Base-by-base conservation (phyloP, 2,888 invertebrate genomes). In the Pachydiplax longipennis region DNA sequence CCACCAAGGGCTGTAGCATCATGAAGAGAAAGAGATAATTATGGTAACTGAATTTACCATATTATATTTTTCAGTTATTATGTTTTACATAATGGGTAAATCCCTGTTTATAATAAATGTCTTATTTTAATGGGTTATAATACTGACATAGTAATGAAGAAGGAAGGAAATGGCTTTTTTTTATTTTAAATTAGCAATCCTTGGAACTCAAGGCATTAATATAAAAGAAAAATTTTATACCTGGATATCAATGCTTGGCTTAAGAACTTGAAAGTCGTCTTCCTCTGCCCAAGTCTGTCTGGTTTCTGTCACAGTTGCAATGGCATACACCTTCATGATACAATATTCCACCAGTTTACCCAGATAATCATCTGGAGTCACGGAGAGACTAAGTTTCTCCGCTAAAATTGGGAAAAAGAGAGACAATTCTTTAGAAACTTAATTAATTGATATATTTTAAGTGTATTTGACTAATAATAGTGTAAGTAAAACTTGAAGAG, bases 231-330 rank as follows among this genome's bases (percentile, higher is more conserved):
- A 73, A 31, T 8, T 61, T 12, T 25, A 92, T 94, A 97, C 97
- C 95, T 96, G 95, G 61, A 98, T 95, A 61, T 94, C 94, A 90
- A 97, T 95, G 91, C 94, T 95, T 1, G 98, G 97, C 93, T 97
- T 97, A 53, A 96, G 94, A 10, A 98, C 95, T 93, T 97, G 96
- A 94, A 97, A 97, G 94, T 97, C 97, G 92, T 97, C 97, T 92
- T 97, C 97, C 92, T 96, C 97, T 0, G 97, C 96, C 97, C 97
- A 98, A 2, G 97, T 96, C 93, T 97, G 97, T 91, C 96, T 96
- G 25, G 98, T 98, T 94, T 98, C 97, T 90, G 95, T 95, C 0
- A 98, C 97, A n/a, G 96, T 96, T 31, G 97, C 97, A 93, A 97
- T 96, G 5, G 96, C 96, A 40, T 96, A 96, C 91, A 97, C 95